Evolutionary conservation across 2,888 invertebrate species (phyloP).

Genomic region (Gymnoscelis rufifasciata): DNA sequence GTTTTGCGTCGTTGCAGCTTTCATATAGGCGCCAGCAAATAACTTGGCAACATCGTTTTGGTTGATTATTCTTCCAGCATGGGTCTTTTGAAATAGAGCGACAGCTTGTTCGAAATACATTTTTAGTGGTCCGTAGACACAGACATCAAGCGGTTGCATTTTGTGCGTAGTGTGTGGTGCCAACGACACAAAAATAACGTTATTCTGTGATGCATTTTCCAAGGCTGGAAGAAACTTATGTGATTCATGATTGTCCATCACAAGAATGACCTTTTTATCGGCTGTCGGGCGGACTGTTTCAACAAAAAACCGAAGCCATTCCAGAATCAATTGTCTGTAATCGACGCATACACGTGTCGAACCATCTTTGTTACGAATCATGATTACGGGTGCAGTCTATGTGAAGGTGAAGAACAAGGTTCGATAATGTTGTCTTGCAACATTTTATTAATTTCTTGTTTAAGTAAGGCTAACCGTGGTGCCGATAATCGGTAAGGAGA

Average conservation of each 20-base stretch:
- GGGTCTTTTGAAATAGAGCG: slow-evolving; percentile 28
- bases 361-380: too few species aligned
- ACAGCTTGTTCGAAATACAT: slow-evolving; percentile 32
- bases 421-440: too few species aligned
- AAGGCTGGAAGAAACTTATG: slow-evolving; percentile 36
- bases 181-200: slow-evolving; percentile 18
- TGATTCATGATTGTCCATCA: slow-evolving; percentile 38
- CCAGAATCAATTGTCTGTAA: too few species aligned
- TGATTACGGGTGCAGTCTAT: too few species aligned
- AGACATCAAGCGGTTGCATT: slow-evolving; percentile 37
- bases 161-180: slow-evolving; percentile 31
- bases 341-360: too few species aligned
- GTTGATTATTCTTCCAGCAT: slow-evolving; percentile 34
- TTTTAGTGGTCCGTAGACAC: slow-evolving; percentile 38
- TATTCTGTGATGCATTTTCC: slow-evolving; percentile 34
- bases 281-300: slow-evolving; percentile 33
- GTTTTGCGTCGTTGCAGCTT: slow-evolving; percentile 28
- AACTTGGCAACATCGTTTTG: slow-evolving; percentile 31
- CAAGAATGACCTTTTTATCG: slow-evolving; percentile 31
- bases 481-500: too few species aligned
- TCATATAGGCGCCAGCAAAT: slow-evolving; percentile 29
- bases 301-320: too few species aligned
- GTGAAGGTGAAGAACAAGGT: too few species aligned
- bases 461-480: too few species aligned
- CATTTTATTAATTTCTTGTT: too few species aligned